Evolutionary conservation across 2,888 invertebrate genomes (phyloP), one percentile per base, ranked within the genome.

Genomic region (Torymus auratus): DNA sequence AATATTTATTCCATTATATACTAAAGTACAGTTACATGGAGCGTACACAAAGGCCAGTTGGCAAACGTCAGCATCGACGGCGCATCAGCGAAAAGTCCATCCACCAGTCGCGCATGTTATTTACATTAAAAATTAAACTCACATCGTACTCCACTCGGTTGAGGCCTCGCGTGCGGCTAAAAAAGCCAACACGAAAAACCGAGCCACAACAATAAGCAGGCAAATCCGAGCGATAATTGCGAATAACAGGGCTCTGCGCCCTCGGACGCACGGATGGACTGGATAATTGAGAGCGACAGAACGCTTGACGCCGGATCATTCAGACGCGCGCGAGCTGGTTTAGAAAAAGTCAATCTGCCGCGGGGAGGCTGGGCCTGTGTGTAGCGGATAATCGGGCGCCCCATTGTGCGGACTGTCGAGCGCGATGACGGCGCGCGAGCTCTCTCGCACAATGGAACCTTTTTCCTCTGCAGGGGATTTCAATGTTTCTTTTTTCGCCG

Each of bases 281-380:
- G 61, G 56, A 81, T 81, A 81, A 73, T 78, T 77, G 77, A 64
- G 77, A 81, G 69, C 64, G 77, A 77, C 73, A 56, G 69, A 69
- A 67, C 67, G 28, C 50, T 64, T 28, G 62, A 58, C 17, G 55
- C 62, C 28, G 11, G 15, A 28, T n/a, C n/a, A 17, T 60, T 60
- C 15, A 12, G 20, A 2, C n/a, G 28, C 28, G 23, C 58, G 52
- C 52, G 41, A 52, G 52, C 17, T 52, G 73, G 20, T 61, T 61
- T 50, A 58, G 74, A 78, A 81, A 81, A 78, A 70, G 78, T 62
- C 81, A 74, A 80, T 68, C 76, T 67, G 69, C 61, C 53, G 67
- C n/a, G 41, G 11, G 69, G 41, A 17, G n/a, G 53, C 13, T 7
- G 28, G 52, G 62, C 55, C 53, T n/a, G 53, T 50, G 73, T 41